Conservation (phyloP, 1,140 invertebrate genomes). For the Drosophila kanapiae region DNA sequence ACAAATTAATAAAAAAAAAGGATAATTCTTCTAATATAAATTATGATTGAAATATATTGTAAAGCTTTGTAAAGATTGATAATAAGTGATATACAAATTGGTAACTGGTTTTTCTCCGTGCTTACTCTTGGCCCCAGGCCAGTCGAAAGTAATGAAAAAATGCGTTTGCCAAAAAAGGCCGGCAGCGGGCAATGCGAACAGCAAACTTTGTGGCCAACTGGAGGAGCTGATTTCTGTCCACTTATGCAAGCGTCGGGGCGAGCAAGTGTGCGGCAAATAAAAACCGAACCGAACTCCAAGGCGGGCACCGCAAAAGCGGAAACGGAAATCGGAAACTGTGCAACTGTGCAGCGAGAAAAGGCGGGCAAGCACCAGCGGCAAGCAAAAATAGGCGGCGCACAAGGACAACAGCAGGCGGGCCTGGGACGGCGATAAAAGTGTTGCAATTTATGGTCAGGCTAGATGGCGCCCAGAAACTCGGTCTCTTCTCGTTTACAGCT, state of each 20-base stretch:
- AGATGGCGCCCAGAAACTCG: conserved; percentile 55
- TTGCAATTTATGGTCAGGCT: conserved; percentile 82
- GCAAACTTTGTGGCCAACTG: conserved; percentile 64
- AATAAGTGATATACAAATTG: neutral
- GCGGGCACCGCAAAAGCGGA: conserved; percentile 75
- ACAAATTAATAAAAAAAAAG: neutral
- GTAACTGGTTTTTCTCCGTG: neutral
- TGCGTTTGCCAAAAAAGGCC: conserved; percentile 75
- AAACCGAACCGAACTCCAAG: conserved; percentile 75
- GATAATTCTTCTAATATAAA: neutral
- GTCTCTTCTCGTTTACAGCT: conserved; percentile 17
- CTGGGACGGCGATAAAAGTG: conserved; percentile 73
- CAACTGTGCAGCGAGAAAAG: conserved; percentile 67
- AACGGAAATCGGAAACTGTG: conserved; percentile 81
- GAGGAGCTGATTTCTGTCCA: conserved; percentile 71
- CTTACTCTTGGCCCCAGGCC: conserved; percentile 61
- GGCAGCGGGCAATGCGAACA: conserved; percentile 14
- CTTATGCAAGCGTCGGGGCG: conserved; percentile 75
- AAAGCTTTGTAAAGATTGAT: neutral
- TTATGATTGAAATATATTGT: neutral
- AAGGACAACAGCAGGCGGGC: conserved; percentile 60
- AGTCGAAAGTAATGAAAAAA: conserved; percentile 81
- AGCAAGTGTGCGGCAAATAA: conserved; percentile 73
- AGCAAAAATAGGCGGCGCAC: conserved; percentile 72
- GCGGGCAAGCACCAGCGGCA: neutral